Base-by-base conservation (phyloP, 1,140 invertebrate species). In the Protaetia brevitarsis region DNA sequence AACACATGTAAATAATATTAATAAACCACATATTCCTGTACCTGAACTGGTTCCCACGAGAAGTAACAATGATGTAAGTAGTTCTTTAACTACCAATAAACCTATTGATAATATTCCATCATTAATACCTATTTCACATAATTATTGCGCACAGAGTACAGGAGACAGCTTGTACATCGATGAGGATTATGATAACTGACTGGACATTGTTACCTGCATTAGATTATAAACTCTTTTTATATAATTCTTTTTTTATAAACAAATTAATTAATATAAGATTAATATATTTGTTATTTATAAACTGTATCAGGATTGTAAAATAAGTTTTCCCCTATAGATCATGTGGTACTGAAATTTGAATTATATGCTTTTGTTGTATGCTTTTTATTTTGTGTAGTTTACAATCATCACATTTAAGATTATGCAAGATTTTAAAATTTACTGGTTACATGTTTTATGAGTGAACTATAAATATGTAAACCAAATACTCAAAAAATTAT, bases 151-250 rank as follows among this genome's bases (percentile, higher is more conserved):
- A 31, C 73, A 69, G 36, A 75, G 61, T 68, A 69, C 69, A 19
- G 68, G 71, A 63, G 76, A 76, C 67, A 76, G 71, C 73, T 70
- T 79, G 34, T 77, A 72, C 68, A 79, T 78, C 65, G 77, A 79
- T 70, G 77, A 79, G 69, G 77, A 79, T 71, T 79, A 79, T 66
- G 77, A 79, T 72, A 78, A 78, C 65, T 78, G 66, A 69, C 29
- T 59, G 41, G 41, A 51, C 0, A 23, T 51, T 19, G 41, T 51
- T 51, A 51, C 41, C 41, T 51, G 41, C 11, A 23, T 51, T 51
- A 51, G 41, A 23, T 23, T 51, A 51, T 10, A 51, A 51, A 51
- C 41, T 2, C n/a, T 51, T 51, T 51, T 51, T 51, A 51, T 51
- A 51, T 51, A 23, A 51, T 51, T n/a, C n/a, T n/a, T 51, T 51